Evolutionary conservation across 2,797 vertebrate genomes (phyloP).

Genomic region (Ciconia nigra): DNA sequence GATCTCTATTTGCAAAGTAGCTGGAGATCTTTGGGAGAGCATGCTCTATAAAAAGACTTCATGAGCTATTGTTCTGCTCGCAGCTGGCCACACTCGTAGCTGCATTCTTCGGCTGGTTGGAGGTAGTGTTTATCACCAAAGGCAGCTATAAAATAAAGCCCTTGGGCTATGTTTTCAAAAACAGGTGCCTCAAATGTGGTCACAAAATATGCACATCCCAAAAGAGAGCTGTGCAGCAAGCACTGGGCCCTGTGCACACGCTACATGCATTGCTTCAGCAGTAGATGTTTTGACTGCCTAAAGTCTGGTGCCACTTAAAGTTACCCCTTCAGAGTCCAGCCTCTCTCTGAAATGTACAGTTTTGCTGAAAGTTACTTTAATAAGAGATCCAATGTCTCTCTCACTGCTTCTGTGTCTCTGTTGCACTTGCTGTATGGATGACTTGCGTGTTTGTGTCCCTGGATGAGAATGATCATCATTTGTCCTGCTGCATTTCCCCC

Average conservation of each 20-base stretch:
- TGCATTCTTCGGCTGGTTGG: constrained; percentile 14
- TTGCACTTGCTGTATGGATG: not conserved
- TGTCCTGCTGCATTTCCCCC: not conserved
- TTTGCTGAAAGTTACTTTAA: not conserved
- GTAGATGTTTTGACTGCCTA: not conserved
- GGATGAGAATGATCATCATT: not conserved
- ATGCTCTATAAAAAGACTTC: not conserved
- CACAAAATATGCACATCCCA: not conserved
- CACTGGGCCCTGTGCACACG: not conserved
- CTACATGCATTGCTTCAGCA: not conserved
- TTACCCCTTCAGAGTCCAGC: not conserved
- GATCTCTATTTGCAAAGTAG: not conserved
- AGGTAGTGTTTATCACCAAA: constrained; percentile 11
- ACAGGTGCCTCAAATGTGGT: not conserved
- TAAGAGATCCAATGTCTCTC: not conserved
- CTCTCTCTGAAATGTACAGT: not conserved
- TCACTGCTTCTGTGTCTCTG: not conserved
- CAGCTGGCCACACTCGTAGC: not conserved
- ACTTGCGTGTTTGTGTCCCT: not conserved
- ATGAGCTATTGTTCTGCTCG: not conserved
- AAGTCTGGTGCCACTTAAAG: not conserved
- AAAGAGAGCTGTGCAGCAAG: not conserved
- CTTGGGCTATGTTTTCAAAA: not conserved
- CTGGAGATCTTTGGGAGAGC: not conserved
- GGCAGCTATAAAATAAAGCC: constrained; percentile 37